phyloP scores from a whole-genome alignment of 2,888 invertebrate genomes.

The Neocrepidodera transversa region DNA sequence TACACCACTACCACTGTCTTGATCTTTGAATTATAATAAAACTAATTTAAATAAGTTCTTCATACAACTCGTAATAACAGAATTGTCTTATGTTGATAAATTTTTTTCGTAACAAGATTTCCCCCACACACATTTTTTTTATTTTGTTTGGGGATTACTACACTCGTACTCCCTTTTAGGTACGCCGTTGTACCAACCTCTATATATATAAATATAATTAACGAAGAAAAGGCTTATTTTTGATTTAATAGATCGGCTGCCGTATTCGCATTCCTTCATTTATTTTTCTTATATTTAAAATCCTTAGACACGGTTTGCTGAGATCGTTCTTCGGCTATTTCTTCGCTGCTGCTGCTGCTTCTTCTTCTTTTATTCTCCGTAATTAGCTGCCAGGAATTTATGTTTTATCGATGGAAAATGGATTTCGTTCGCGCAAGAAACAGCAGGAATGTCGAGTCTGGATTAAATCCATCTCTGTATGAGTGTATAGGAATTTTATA shows the following conservation, averaged over 20 bases:
- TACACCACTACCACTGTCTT: too few species aligned
- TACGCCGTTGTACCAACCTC: conserved; percentile 28
- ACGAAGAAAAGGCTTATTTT: conserved; percentile 39
- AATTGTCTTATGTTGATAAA: too few species aligned
- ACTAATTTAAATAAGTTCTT: too few species aligned
- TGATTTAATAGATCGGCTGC: conserved; percentile 40
- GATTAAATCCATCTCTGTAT: conserved; percentile 25
- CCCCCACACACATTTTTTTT: too few species aligned
- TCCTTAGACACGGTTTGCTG: conserved; percentile 10
- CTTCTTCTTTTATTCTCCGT: conserved; percentile 35
- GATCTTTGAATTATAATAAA: too few species aligned
- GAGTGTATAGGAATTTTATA: not conserved
- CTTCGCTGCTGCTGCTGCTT: conserved; percentile 8
- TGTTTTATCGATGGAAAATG: conserved; percentile 43
- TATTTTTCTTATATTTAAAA: conserved; percentile 31
- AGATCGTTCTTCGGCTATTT: conserved; percentile 11
- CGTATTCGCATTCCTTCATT: conserved; percentile 34
- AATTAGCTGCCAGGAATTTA: conserved; percentile 46
- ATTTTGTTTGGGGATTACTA: too few species aligned
- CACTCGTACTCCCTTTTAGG: too few species aligned
- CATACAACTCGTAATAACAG: too few species aligned
- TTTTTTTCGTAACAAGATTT: too few species aligned
- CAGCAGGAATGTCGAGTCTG: conserved; percentile 40
- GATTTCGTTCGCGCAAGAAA: conserved; percentile 45
- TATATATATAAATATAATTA: conserved; percentile 38